Conservation (phyloP, 2,113 vertebrate genomes). For the Saccopteryx leptura region DNA sequence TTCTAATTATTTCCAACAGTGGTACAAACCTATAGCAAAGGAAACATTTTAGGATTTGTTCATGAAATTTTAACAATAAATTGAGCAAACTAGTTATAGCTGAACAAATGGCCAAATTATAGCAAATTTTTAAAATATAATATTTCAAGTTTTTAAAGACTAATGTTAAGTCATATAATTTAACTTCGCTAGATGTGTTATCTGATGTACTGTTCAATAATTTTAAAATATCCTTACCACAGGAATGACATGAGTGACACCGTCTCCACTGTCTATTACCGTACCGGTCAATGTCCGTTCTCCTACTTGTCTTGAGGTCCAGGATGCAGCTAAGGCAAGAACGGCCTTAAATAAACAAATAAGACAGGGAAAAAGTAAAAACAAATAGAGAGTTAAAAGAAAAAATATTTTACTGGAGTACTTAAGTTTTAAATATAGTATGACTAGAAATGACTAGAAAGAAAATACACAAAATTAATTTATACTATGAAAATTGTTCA, state of each 20-base stretch:
- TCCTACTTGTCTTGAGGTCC: slow-evolving; percentile 98
- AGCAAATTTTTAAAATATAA: background rate
- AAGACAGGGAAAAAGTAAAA: slow-evolving; percentile 25
- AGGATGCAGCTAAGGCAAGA: slow-evolving; percentile 97
- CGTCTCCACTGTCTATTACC: slow-evolving; percentile 99
- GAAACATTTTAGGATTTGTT: background rate
- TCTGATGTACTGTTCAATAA: slow-evolving; percentile 28
- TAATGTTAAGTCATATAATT: slow-evolving; percentile 3
- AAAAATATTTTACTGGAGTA: background rate
- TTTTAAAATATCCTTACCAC: slow-evolving; percentile 92
- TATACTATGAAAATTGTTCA: background rate
- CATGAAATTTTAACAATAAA: slow-evolving; percentile 36
- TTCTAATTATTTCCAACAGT: background rate
- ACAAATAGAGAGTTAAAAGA: background rate
- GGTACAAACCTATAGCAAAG: background rate
- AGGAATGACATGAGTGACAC: slow-evolving; percentile 98
- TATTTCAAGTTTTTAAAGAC: slow-evolving; percentile 25
- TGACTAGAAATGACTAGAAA: background rate
- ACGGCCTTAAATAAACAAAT: slow-evolving; percentile 92
- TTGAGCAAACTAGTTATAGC: background rate
- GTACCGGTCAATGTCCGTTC: slow-evolving; percentile 97
- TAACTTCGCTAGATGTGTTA: background rate
- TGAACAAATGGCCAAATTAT: background rate
- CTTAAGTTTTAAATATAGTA: slow-evolving; percentile 30
- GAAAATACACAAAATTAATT: slow-evolving; percentile 57